Evolutionary conservation across 1,140 invertebrate species (phyloP).

Genomic region (Rhizoglyphus robini): DNA sequence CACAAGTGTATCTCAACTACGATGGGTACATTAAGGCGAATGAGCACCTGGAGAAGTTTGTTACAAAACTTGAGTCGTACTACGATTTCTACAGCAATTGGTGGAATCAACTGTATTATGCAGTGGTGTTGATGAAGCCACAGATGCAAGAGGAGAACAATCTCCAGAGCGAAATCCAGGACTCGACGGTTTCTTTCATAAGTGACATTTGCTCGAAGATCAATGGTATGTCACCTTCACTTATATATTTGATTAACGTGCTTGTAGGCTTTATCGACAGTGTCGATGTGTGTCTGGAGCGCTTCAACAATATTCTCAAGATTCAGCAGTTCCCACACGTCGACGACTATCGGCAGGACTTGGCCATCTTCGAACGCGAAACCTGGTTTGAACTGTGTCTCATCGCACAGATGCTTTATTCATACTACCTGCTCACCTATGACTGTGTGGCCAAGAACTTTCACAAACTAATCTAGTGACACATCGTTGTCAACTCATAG

Average conservation of each 20-base stretch:
- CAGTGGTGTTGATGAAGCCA: not conserved
- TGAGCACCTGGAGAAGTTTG: not conserved
- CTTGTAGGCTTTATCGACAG: not conserved
- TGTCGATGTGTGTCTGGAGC: not conserved
- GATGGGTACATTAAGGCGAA: slow-evolving; percentile 1
- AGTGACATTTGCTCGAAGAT: not conserved
- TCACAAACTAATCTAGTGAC: not conserved
- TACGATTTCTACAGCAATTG: slow-evolving; percentile 1
- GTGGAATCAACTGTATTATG: not conserved
- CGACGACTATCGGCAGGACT: not conserved
- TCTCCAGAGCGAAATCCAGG: not conserved
- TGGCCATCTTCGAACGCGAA: not conserved
- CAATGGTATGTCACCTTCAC: not conserved
- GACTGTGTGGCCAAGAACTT: not conserved
- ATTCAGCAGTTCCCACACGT: not conserved
- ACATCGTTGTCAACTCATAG: not conserved
- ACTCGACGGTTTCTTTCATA: not conserved
- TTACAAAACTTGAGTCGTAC: not conserved
- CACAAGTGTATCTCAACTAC: not conserved
- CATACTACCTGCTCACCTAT: not conserved
- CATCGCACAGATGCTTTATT: not conserved
- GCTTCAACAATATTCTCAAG: not conserved
- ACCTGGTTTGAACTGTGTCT: not conserved
- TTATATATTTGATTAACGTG: not conserved
- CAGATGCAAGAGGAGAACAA: not conserved